Conservation (phyloP, 2,888 invertebrate species). For the Tachina grossa region DNA sequence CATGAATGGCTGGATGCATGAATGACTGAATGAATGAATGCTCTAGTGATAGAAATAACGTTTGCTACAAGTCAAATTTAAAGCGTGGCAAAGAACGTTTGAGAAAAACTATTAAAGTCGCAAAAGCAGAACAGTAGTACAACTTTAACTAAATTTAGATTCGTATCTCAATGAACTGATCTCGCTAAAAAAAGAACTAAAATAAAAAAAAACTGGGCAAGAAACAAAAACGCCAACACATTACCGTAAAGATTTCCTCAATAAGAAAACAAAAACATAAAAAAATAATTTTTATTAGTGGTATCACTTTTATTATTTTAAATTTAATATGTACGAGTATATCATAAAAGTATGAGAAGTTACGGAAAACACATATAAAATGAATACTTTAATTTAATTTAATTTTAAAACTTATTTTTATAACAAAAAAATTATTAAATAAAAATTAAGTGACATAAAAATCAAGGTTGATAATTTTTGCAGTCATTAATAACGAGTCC, state of each 20-base stretch:
- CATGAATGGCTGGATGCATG: slow-evolving; percentile 11
- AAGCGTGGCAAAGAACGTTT: background rate
- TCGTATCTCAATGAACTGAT: slow-evolving; percentile 21
- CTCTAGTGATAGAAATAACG: slow-evolving; percentile 10
- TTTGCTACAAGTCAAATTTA: slow-evolving; percentile 9
- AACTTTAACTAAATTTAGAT: background rate
- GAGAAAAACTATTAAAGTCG: background rate
- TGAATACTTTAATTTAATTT: background rate
- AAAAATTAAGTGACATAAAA: background rate
- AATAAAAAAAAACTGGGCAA: background rate
- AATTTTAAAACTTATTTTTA: background rate
- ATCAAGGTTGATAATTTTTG: too few species aligned
- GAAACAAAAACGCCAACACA: slow-evolving; percentile 47
- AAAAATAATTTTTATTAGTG: background rate
- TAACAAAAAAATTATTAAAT: background rate
- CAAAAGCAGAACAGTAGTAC: slow-evolving; percentile 19
- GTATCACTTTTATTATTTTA: slow-evolving; percentile 6
- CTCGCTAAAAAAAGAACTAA: slow-evolving; percentile 2
- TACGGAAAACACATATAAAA: slow-evolving; percentile 10
- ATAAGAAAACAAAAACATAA: slow-evolving; percentile 1
- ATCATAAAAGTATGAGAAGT: background rate
- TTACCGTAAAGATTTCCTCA: background rate
- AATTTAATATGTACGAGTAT: background rate
- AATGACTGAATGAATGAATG: slow-evolving; percentile 11
- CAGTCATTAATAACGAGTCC: too few species aligned